Base-by-base conservation (phyloP, 2,797 vertebrate species). In the Lates japonicus region DNA sequence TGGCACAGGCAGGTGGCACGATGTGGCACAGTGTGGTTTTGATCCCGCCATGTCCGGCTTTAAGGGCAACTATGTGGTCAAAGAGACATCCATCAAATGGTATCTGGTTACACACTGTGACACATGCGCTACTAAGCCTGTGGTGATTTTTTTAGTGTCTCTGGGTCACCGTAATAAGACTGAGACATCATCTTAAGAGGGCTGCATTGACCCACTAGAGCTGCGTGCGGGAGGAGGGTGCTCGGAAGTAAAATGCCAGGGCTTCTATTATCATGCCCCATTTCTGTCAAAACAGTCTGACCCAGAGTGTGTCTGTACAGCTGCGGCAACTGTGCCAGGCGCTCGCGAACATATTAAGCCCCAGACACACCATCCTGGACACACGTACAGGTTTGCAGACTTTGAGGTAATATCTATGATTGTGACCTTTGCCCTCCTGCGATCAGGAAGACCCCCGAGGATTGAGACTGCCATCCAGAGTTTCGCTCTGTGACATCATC, bases 1-100 rank as follows among this genome's bases (percentile, higher is more conserved):
- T 80, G 90, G 82, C 90, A 70, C 78, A 58, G 76, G 74, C 93
- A 94, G 93, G 91, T 94, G 93, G 84, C 62, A 60, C 72, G 11
- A 48, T 22, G 52, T 77, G 69, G 76, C 74, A 76, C 76, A 52
- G 70, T 52, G 60, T 69, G 78, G 16, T 74, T 84, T 78, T 82
- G 84, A 85, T 80, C 82, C 85, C 14, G 48, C 77, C 51, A 10
- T 89, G 81, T 78, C 81, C 17, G 13, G 37, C 82, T 89, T 89
- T 91, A 81, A 85, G 79, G 80, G 77, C 88, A 90, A 89, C 87
- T 81, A 84, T 49, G 57, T 76, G 59, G 83, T 70, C 84, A 81
- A 74, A 79, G 70, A 86, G 72, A 76, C 80, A 83, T 81, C 89
- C 60, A 79, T 91, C 83, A 91, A 81, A 89, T 33, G 37, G 74